A percentile compares a stretch with the other conserved stretches of the same genome.
Conservation (phyloP, 2,113 vertebrate genomes). For the Paramisgurnus dabryanus region DNA sequence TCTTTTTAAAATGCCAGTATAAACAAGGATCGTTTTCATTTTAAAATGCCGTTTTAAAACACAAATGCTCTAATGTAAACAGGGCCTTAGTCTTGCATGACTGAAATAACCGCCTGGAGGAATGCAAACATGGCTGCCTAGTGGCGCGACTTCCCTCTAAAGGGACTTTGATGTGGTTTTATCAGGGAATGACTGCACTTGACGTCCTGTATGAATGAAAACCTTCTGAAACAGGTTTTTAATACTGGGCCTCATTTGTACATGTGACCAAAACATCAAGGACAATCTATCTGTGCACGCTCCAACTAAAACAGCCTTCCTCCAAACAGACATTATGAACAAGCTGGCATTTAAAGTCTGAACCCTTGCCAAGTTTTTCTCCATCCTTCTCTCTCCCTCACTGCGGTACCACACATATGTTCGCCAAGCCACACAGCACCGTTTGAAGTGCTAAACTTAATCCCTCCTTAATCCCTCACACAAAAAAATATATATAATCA, state of each 20-base stretch:
- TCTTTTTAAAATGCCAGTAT: too few relatives aligned
- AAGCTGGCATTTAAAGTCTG: constrained; percentile 43
- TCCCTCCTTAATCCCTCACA: constrained; percentile 49
- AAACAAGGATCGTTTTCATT: too few relatives aligned
- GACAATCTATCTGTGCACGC: not conserved
- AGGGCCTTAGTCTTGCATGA: too few relatives aligned
- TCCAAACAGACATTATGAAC: constrained; percentile 33
- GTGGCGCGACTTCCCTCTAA: too few relatives aligned
- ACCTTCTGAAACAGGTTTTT: constrained; percentile 7
- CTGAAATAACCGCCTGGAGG: too few relatives aligned
- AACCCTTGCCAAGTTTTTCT: constrained; percentile 45
- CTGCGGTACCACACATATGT: constrained; percentile 40
- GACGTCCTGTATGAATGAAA: constrained; percentile 13
- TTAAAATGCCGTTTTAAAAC: too few relatives aligned
- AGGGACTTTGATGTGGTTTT: too few relatives aligned
- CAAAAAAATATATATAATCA: constrained; percentile 43
- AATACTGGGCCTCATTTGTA: not conserved
- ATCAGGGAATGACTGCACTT: not conserved
- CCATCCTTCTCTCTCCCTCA: not conserved
- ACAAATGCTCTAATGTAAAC: too few relatives aligned
- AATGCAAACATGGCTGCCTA: too few relatives aligned
- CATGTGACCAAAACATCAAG: constrained; percentile 8
- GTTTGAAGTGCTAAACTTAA: constrained; percentile 53
- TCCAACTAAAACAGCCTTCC: constrained; percentile 25
- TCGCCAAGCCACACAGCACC: constrained; percentile 24